Evolutionary conservation across 2,797 vertebrate species (phyloP).

Genomic region (Chloroceryle amazona): DNA sequence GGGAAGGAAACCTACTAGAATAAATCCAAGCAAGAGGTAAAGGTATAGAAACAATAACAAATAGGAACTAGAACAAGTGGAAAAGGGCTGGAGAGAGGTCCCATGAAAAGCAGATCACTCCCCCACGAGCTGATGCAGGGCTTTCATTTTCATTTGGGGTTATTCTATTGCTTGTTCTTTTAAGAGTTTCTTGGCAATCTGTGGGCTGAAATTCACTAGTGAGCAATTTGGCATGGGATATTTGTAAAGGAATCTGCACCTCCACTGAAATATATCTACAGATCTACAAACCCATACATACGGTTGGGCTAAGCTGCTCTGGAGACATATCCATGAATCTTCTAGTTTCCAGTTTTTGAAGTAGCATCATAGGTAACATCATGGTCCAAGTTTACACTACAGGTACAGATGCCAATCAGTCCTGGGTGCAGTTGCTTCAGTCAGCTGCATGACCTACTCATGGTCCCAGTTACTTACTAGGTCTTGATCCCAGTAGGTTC

Average conservation of each 20-base stretch:
- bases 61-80: neutral
- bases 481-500: neutral
- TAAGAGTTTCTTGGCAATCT: neutral
- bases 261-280: neutral
- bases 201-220: neutral
- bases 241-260: neutral
- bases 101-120: neutral
- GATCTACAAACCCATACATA: neutral
- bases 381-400: neutral
- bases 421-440: neutral
- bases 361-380: neutral
- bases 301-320: neutral
- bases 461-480: neutral
- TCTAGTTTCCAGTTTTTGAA: conserved; percentile 13
- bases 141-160: neutral
- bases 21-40: neutral
- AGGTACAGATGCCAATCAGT: neutral
- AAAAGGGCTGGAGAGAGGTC: neutral
- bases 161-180: neutral
- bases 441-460: neutral
- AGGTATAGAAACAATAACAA: neutral
- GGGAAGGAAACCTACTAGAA: neutral
- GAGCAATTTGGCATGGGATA: neutral
- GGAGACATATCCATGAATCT: neutral
- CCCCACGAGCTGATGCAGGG: neutral